Evolutionary conservation across 92 coral and sea anemone genomes (phyloP).

Genomic region (Palythoa heliodiscus): DNA sequence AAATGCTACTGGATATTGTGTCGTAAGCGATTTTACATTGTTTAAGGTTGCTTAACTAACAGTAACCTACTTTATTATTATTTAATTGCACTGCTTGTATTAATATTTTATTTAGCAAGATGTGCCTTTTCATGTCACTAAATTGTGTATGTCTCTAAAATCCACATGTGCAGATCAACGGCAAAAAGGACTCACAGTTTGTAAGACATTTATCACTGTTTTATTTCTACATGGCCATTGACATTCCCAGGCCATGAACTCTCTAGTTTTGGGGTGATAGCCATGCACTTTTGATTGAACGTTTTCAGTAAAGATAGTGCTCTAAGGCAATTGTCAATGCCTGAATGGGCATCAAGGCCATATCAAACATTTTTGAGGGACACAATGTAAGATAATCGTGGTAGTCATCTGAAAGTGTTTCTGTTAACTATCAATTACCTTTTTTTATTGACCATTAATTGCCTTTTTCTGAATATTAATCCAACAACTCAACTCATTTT

Average conservation of each 20-base stretch:
- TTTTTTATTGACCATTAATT: no score
- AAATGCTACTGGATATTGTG: neutral
- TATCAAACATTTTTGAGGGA: neutral
- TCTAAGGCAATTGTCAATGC: no score
- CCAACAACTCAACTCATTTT: no score
- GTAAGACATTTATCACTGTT: conserved; percentile 28
- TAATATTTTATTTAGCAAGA: neutral
- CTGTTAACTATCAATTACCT: no score
- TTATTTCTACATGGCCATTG: conserved; percentile 8
- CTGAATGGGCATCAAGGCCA: no score
- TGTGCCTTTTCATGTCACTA: conserved; percentile 8
- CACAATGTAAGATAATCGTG: neutral
- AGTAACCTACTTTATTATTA: neutral
- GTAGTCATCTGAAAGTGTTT: no score
- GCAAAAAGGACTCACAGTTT: conserved; percentile 39
- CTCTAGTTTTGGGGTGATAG: no score
- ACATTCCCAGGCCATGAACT: neutral
- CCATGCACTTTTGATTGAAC: no score
- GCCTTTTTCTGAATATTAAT: no score
- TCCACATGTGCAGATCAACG: conserved; percentile 37
- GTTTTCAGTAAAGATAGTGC: no score
- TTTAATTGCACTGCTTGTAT: neutral
- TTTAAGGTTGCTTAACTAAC: neutral
- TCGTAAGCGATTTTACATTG: neutral
- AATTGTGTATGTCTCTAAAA: conserved; percentile 34